phyloP scores from a whole-genome alignment of 2,888 invertebrate genomes.

The Ligdia adustata region DNA sequence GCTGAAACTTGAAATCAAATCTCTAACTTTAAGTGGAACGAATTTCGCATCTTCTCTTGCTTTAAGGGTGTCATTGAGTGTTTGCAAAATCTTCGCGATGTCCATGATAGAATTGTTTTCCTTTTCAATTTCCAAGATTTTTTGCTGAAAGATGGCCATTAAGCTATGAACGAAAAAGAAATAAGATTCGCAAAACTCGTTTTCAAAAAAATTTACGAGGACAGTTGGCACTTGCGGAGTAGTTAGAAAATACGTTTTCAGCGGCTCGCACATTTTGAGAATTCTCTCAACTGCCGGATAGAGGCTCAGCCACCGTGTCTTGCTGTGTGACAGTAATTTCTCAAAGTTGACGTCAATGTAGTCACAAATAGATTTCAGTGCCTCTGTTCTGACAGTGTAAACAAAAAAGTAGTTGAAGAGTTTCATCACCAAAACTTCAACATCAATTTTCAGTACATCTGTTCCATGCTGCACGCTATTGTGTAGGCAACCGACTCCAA shows the following conservation, averaged over 20 bases:
- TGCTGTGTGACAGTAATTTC: slow-evolving; percentile 24
- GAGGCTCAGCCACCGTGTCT: slow-evolving; percentile 28
- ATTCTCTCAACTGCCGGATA: slow-evolving; percentile 30
- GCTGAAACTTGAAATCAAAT: slow-evolving; percentile 14
- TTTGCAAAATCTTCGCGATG: slow-evolving; percentile 10
- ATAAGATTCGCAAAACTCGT: slow-evolving; percentile 20
- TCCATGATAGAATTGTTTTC: slow-evolving; percentile 18
- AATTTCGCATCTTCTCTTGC: slow-evolving; percentile 18
- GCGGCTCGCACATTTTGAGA: slow-evolving; percentile 24
- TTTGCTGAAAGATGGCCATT: not conserved
- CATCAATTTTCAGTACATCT: slow-evolving; percentile 25
- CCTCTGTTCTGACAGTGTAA: slow-evolving; percentile 25
- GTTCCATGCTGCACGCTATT: slow-evolving; percentile 31
- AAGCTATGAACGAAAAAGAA: slow-evolving; percentile 13
- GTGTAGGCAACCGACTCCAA: slow-evolving; percentile 37
- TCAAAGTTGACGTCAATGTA: slow-evolving; percentile 26
- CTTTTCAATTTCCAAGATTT: slow-evolving; percentile 5
- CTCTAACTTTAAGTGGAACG: slow-evolving; percentile 16
- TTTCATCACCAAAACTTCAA: slow-evolving; percentile 20
- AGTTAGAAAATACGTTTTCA: slow-evolving; percentile 26
- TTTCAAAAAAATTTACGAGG: slow-evolving; percentile 18
- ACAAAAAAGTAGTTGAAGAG: slow-evolving; percentile 26
- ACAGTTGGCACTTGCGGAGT: slow-evolving; percentile 15
- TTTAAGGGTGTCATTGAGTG: slow-evolving; percentile 4
- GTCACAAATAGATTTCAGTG: slow-evolving; percentile 24